phyloP scores from a whole-genome alignment of 2,797 vertebrate genomes.

The Linurgus olivaceus region DNA sequence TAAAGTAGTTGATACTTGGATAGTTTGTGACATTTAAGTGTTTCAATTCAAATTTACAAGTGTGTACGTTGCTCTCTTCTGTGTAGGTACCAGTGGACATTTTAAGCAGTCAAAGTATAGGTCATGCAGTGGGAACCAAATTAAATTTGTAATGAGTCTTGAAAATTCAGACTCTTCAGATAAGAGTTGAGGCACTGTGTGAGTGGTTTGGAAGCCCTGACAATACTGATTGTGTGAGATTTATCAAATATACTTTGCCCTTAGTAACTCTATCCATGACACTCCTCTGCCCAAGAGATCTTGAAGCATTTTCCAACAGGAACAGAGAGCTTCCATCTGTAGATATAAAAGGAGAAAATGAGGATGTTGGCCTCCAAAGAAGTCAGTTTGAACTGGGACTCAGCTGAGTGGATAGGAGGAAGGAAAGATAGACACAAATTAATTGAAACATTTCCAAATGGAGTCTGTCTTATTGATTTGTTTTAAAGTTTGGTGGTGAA shows the following conservation, averaged over 20 bases:
- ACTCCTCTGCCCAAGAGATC: not conserved
- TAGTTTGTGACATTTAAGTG: not conserved
- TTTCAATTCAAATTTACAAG: not conserved
- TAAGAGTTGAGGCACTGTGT: not conserved
- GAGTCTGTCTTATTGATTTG: constrained; percentile 15
- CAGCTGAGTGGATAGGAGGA: not conserved
- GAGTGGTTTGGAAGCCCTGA: not conserved
- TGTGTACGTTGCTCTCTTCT: not conserved
- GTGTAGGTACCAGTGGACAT: not conserved
- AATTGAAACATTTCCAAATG: not conserved
- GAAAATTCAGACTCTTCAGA: not conserved
- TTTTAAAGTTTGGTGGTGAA: constrained; percentile 93
- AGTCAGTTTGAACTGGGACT: not conserved
- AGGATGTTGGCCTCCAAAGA: not conserved
- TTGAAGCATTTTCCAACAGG: not conserved
- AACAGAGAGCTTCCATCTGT: not conserved
- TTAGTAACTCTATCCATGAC: not conserved
- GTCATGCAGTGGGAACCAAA: not conserved
- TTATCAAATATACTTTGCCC: not conserved
- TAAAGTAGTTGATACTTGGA: not conserved
- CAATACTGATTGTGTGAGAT: not conserved
- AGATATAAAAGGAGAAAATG: not conserved
- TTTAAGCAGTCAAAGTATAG: not conserved
- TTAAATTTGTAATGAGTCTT: not conserved
- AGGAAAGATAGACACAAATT: not conserved